Evolutionary conservation across 2,113 vertebrate genomes (phyloP), one percentile per base, ranked within the genome.

Genomic region (Lepus europaeus): DNA sequence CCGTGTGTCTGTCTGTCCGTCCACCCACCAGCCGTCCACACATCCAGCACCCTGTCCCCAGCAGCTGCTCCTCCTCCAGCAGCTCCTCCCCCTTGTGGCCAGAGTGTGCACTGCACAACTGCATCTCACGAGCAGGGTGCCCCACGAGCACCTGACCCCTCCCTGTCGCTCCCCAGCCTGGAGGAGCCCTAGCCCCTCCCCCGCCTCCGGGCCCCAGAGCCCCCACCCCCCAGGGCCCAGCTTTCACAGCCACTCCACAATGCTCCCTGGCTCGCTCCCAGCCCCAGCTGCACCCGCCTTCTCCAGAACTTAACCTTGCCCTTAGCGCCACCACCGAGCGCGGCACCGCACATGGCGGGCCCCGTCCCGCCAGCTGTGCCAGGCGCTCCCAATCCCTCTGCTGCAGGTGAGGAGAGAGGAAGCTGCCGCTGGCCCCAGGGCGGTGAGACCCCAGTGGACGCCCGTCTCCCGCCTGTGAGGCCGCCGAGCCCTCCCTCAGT

Each of bases 271-370:
- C 4, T 10, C 56, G 31, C 25, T 36, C 66, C 23, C 19, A 33
- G 5, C 2, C 31, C 31, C 63, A 16, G 10, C 23, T 1, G 7
- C 1, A 0, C 51, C 73, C 3, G 7, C 45, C 20, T 3, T 2
- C 36, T 63, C 91, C 78, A 0, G 56, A 77, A 27, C 22, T 29
- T 39, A 19, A 23, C 9, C 25, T 7, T 14, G 69, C 20, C 61
- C 23, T 6, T 13, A 27, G 20, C 23, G 17, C 10, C 29, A 8
- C 10, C 2, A 19, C 4, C 33, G 74, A 7, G 31, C 3, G 1
- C 2, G 23, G 78, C 45, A 16, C 53, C n/a, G 0, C 8, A 63
- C 39, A 16, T 13, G 68, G 5, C 17, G 68, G 17, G 13, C 68
- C 7, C 68, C 22, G 19, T 64, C 61, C 16, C 6, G 45, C 45